Conservation (phyloP, 1,140 invertebrate genomes). For the Lepidostoma basale region DNA sequence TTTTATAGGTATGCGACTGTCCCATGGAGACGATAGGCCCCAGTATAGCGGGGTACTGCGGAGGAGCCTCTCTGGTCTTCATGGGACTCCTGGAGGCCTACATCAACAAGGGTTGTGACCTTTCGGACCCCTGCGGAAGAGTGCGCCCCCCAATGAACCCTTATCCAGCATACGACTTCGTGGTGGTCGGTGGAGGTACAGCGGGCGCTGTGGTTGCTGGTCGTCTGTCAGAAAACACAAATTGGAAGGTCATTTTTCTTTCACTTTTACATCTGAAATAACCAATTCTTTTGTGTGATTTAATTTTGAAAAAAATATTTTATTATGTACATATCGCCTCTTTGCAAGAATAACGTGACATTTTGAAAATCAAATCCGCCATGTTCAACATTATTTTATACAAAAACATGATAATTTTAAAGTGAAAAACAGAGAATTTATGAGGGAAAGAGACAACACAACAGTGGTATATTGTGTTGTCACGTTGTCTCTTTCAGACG, state of each 20-base stretch:
- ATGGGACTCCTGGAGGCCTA: slow-evolving; percentile 85
- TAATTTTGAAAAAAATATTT: background rate
- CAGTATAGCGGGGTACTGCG: slow-evolving; percentile 74
- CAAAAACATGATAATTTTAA: no score
- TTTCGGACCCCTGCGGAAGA: slow-evolving; percentile 53
- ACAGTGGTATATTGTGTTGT: no score
- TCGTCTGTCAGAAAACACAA: slow-evolving; percentile 66
- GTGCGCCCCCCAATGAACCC: background rate
- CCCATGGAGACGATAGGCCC: slow-evolving; percentile 69
- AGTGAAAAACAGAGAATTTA: no score
- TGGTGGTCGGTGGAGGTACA: slow-evolving; percentile 81
- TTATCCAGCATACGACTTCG: slow-evolving; percentile 74
- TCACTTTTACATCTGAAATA: no score
- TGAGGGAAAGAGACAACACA: no score
- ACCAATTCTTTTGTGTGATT: background rate
- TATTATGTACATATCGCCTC: no score
- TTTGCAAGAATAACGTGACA: no score
- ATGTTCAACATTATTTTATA: no score
- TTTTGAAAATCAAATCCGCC: no score
- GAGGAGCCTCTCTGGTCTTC: slow-evolving; percentile 75
- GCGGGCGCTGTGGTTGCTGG: slow-evolving; percentile 83
- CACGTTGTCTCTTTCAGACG: no score
- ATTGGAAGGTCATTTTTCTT: slow-evolving; percentile 63
- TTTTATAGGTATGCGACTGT: slow-evolving; percentile 64
- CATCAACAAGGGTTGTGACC: slow-evolving; percentile 78